Percentiles rank a stretch among this genome's conserved stretches.
These are phyloP conservation scores for Drosophila lacertosa DNA, from an alignment of 1,140 invertebrate genomes.

Conservation along the genomic window DNA sequence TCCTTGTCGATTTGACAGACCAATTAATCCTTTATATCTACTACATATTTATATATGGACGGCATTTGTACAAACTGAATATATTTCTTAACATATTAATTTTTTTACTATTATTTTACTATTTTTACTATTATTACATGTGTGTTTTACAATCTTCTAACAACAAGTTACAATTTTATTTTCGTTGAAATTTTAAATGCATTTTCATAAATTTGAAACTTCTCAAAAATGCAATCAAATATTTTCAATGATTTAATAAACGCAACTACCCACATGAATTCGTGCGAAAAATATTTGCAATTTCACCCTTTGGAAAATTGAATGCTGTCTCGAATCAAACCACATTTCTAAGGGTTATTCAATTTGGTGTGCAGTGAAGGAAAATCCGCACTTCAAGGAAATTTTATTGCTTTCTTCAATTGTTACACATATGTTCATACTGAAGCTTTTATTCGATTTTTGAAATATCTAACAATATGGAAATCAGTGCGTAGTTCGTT, in stretches of 20 bases:
- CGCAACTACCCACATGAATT: slow-evolving; percentile 29
- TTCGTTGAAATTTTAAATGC: neutral
- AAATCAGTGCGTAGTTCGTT: too few relatives aligned
- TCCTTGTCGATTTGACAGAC: too few relatives aligned
- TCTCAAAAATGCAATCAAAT: slow-evolving; percentile 16
- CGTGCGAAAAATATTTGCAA: slow-evolving; percentile 64
- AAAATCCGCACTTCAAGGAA: slow-evolving; percentile 11
- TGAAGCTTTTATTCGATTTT: neutral
- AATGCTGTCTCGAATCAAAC: slow-evolving; percentile 2
- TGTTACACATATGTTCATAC: slow-evolving; percentile 1
- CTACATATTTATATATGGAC: too few relatives aligned
- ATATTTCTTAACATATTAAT: too few relatives aligned
- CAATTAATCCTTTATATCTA: too few relatives aligned
- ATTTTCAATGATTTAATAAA: slow-evolving; percentile 53
- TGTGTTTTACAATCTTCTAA: too few relatives aligned
- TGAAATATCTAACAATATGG: neutral
- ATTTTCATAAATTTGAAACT: neutral
- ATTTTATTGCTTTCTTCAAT: slow-evolving; percentile 29
- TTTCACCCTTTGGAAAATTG: slow-evolving; percentile 34
- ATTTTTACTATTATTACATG: too few relatives aligned
- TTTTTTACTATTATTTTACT: too few relatives aligned
- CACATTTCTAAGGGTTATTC: slow-evolving; percentile 50
- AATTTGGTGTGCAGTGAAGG: slow-evolving; percentile 23
- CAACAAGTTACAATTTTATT: too few relatives aligned
- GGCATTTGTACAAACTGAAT: too few relatives aligned